These are phyloP conservation scores for Semotilus atromaculatus DNA, from an alignment of 2,797 vertebrate species.

Conservation along the genomic window DNA sequence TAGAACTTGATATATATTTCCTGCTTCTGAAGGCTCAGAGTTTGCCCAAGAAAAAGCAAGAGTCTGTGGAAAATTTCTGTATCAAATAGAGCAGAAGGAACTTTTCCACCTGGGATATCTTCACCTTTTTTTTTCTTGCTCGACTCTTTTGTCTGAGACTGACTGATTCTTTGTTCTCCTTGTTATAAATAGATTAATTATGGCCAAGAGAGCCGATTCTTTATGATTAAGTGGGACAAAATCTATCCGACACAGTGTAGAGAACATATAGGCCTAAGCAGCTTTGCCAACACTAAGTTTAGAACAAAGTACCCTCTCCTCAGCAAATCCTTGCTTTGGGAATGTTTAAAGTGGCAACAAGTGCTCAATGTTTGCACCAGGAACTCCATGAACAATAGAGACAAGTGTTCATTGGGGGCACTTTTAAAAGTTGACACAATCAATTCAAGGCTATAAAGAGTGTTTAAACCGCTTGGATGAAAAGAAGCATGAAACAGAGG, in stretches of 20 bases:
- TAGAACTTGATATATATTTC: conserved; percentile 56
- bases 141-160: conserved; percentile 8
- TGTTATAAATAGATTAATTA: conserved; percentile 21
- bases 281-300: not conserved
- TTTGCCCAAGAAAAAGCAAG: conserved; percentile 30
- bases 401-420: conserved; percentile 40
- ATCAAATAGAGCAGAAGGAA: conserved; percentile 55
- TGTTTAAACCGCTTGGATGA: conserved; percentile 42
- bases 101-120: conserved; percentile 59
- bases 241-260: not conserved
- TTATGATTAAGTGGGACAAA: conserved; percentile 20
- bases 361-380: conserved; percentile 12
- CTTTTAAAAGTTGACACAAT: conserved; percentile 63
- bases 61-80: conserved; percentile 52
- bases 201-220: not conserved
- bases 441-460: conserved; percentile 46
- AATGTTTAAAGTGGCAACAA: conserved; percentile 14
- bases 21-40: conserved; percentile 54
- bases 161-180: not conserved
- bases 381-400: conserved; percentile 12
- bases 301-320: not conserved
- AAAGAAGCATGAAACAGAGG: conserved; percentile 28
- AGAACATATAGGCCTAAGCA: conserved; percentile 1
- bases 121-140: conserved; percentile 50
- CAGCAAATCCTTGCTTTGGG: conserved; percentile 3